A percentile compares a stretch with the other conserved stretches of the same genome.
phyloP scores from a whole-genome alignment of 2,888 invertebrate genomes.

The Dastarcus helophoroides region DNA sequence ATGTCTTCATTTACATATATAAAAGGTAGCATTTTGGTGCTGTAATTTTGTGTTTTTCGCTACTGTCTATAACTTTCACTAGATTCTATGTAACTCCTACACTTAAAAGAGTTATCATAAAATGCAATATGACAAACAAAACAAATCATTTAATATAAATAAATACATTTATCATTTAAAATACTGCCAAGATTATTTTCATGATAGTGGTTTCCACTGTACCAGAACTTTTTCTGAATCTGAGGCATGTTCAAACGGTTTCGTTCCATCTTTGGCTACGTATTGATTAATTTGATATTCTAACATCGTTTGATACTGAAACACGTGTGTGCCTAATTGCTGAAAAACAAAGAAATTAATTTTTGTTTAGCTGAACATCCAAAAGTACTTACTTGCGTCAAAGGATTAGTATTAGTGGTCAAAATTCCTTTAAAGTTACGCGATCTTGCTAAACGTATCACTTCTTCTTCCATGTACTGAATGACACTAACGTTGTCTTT shows the following conservation, averaged over 20 bases:
- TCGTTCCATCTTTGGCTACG: constrained; percentile 56
- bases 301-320: constrained; percentile 62
- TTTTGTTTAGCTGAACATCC: background rate
- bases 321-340: constrained; percentile 73
- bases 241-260: constrained; percentile 63
- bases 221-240: constrained; percentile 67
- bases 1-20: too few relatives aligned
- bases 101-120: too few relatives aligned
- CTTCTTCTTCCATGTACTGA: constrained; percentile 66
- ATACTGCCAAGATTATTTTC: too few relatives aligned
- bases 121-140: too few relatives aligned
- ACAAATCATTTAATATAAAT: background rate
- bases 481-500: constrained; percentile 72
- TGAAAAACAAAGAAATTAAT: constrained; percentile 35
- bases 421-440: constrained; percentile 63
- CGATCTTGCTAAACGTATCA: constrained; percentile 51
- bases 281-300: constrained; percentile 76
- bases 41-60: too few relatives aligned
- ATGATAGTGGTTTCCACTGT: constrained; percentile 71
- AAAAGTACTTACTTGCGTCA: constrained; percentile 64
- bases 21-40: too few relatives aligned
- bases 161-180: too few relatives aligned
- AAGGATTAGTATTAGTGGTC: constrained; percentile 77
- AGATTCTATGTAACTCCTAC: too few relatives aligned
- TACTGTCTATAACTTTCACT: too few relatives aligned